These are phyloP conservation scores for Drosophila monieri DNA, from an alignment of 2,888 invertebrate genomes.

Conservation along the genomic window DNA sequence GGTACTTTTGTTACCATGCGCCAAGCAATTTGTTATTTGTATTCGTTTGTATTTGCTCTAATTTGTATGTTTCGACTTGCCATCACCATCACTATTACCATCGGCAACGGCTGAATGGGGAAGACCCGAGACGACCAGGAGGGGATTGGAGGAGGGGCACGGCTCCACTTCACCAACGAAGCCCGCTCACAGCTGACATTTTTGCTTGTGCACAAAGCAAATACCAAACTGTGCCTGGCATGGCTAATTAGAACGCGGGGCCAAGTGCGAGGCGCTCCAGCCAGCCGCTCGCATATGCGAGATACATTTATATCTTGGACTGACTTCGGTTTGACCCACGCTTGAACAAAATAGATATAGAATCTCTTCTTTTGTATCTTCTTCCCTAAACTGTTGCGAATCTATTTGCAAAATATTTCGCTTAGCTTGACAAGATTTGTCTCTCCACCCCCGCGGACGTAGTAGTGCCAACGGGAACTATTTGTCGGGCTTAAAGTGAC, in stretches of 20 bases:
- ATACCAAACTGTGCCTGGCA: constrained; percentile 74
- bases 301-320: constrained; percentile 30
- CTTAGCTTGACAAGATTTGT: constrained; percentile 51
- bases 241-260: constrained; percentile 69
- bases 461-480: constrained; percentile 24
- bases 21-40: constrained; percentile 69
- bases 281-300: constrained; percentile 22
- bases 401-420: constrained; percentile 65
- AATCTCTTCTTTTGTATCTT: constrained; percentile 45
- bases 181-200: constrained; percentile 68
- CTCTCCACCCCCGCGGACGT: constrained; percentile 27
- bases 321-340: constrained; percentile 58
- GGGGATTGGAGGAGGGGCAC: neutral
- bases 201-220: constrained; percentile 72
- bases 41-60: constrained; percentile 72
- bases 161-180: neutral
- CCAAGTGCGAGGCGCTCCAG: constrained; percentile 18
- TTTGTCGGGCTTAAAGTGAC: constrained; percentile 66
- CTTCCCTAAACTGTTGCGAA: constrained; percentile 62
- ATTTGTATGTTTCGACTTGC: constrained; percentile 65
- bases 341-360: constrained; percentile 14
- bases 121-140: neutral
- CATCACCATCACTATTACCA: constrained; percentile 9
- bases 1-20: constrained; percentile 75
- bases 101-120: constrained; percentile 7